Conservation (phyloP, 1,140 invertebrate genomes). For the Drosophila parvula region DNA sequence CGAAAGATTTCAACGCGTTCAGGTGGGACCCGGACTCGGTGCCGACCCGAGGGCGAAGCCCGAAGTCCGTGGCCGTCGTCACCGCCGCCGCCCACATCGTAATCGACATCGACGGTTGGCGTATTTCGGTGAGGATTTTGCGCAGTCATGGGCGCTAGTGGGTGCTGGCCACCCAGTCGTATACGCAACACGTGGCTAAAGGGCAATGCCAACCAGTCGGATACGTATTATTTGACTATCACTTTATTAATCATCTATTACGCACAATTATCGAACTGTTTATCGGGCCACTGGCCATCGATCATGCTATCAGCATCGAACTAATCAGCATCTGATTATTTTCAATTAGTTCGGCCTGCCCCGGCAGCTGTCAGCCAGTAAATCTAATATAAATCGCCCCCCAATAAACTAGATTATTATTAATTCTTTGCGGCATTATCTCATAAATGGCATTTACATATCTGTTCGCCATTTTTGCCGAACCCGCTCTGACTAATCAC, state of each 20-base stretch:
- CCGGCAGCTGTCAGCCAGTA: conserved; percentile 55
- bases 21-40: conserved; percentile 21
- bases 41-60: conserved; percentile 5
- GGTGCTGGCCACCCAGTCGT: conserved; percentile 45
- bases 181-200: conserved; percentile 72
- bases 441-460: conserved; percentile 57
- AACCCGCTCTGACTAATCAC: conserved; percentile 18
- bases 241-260: conserved; percentile 68
- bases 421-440: conserved; percentile 61
- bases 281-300: conserved; percentile 47
- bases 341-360: conserved; percentile 65
- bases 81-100: conserved; percentile 52
- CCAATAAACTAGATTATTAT: conserved; percentile 50
- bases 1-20: conserved; percentile 75
- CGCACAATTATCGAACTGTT: conserved; percentile 65
- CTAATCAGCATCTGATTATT: conserved; percentile 75
- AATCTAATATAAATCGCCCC: conserved; percentile 73
- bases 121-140: conserved; percentile 54
- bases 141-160: conserved; percentile 58
- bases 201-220: conserved; percentile 20
- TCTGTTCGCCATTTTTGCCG: conserved; percentile 19
- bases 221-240: conserved; percentile 43
- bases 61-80: conserved; percentile 15
- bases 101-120: conserved; percentile 11
- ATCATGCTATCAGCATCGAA: conserved; percentile 67